Evolutionary conservation across 1,140 invertebrate species (phyloP), one percentile per base, ranked within the genome.

Genomic region (Episyrphus balteatus): DNA sequence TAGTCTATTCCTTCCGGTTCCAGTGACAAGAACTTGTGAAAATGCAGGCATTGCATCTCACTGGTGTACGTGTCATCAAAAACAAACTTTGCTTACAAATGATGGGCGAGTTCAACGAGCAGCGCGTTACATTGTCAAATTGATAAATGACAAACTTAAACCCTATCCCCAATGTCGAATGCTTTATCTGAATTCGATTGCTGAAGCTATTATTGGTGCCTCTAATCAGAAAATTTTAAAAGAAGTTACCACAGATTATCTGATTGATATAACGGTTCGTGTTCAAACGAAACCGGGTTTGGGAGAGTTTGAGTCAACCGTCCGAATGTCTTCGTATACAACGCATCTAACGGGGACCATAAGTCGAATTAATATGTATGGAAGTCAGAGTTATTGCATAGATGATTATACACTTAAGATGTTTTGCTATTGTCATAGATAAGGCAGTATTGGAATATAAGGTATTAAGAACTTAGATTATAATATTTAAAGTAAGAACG

Each of bases 351-450:
- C 77, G 0, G 84, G 84, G 2, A 76, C 79, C 3, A 74, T 89
- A 18, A 88, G 86, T 57, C 73, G 87, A 19, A 72, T 88, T n/a
- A 90, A 90, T 64, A 59, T 82, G n/a, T 90, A 89, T 54, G 83
- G 82, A 6, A 77, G 78, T 47, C 84, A 89, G 63, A 88, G 86
- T 66, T 72, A 71, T 51, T 92, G 88, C 59, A 75, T 90, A 19
- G 73, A 80, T 44, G 77, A 88, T 55, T 83, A 80, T 54, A 73
- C 78, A 53, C 70, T 89, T 21, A 84, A 88, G 59, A 73, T 87
- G 44, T 88, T 86, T 65, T 88, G 86, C 69, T 87, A 79, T 60
- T 88, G 86, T 54, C 67, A 68, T 44, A 58, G 59, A 57, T 67
- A 59, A 55, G 42, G 40, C 21, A 26, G 3, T 26, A 8, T 26